Conservation (phyloP, 2,113 vertebrate species). For the Antigone vipio region DNA sequence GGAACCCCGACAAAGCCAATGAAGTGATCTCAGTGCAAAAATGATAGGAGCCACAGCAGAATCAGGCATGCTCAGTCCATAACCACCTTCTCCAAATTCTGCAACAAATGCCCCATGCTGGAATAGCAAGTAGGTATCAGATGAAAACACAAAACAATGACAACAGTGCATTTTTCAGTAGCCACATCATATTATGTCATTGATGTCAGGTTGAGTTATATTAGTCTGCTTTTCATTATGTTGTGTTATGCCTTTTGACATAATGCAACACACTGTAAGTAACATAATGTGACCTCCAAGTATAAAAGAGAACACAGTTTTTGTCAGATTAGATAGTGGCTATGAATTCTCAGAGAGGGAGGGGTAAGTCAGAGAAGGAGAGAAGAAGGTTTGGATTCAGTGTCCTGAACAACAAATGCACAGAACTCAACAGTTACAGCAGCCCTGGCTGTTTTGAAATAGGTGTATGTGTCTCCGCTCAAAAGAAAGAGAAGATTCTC, state of each 20-base stretch:
- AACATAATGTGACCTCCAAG: constrained; percentile 66
- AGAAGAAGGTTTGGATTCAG: not conserved
- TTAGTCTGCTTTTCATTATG: constrained; percentile 56
- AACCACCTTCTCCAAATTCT: not conserved
- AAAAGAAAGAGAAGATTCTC: not conserved
- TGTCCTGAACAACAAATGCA: constrained; percentile 17
- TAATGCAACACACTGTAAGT: constrained; percentile 61
- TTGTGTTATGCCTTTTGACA: constrained; percentile 62
- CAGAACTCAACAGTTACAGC: constrained; percentile 14
- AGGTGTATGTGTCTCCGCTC: not conserved
- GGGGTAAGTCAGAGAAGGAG: not conserved
- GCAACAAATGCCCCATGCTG: not conserved
- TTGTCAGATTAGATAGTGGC: constrained; percentile 57
- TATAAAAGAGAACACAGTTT: constrained; percentile 58
- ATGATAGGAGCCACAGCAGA: not conserved
- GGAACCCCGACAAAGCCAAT: not conserved
- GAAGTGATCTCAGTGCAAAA: not conserved
- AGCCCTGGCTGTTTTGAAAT: not conserved
- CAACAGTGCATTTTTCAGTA: constrained; percentile 50
- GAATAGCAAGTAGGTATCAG: not conserved
- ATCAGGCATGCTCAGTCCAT: not conserved
- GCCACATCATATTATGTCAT: constrained; percentile 67
- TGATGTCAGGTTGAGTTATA: constrained; percentile 49
- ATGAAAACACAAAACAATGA: constrained; percentile 36
- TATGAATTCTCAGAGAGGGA: constrained; percentile 7